Evolutionary conservation across 2,113 vertebrate genomes (phyloP).

Genomic region (Harpagus bidentatus): DNA sequence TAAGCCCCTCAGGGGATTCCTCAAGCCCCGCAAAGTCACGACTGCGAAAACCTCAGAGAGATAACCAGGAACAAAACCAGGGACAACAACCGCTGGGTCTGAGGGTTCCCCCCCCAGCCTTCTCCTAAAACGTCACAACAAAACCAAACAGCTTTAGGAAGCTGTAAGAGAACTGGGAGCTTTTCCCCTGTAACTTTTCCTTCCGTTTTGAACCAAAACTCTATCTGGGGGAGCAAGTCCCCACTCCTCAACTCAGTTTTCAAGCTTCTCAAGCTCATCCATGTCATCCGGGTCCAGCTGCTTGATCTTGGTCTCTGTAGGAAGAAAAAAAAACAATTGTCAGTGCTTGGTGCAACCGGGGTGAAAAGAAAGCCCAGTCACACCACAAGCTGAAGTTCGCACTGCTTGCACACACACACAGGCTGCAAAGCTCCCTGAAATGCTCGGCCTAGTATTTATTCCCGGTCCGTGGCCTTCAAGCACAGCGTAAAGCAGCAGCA

Average conservation of each 20-base stretch:
- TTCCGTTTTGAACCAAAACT: background rate
- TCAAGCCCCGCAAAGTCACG: rapidly evolving
- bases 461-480: background rate
- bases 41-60: background rate
- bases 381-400: rapidly evolving
- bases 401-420: rapidly evolving
- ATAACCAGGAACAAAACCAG: background rate
- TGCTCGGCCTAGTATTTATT: too few species aligned
- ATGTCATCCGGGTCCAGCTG: constrained; percentile 65
- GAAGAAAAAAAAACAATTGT: background rate
- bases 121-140: background rate
- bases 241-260: background rate
- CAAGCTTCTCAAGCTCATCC: constrained; percentile 70
- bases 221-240: background rate
- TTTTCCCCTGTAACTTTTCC: background rate
- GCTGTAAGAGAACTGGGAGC: background rate
- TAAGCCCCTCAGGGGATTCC: background rate
- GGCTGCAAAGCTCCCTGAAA: background rate
- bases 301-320: constrained; percentile 68
- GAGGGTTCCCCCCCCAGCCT: background rate
- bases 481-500: background rate
- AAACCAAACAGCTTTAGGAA: background rate
- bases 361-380: background rate
- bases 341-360: rapidly evolving
- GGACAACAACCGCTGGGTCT: background rate